These are phyloP conservation scores for Heliocidaris erythrogramma DNA, from an alignment of 35 echinoderm and acorn worm genomes.

Conservation along the genomic window DNA sequence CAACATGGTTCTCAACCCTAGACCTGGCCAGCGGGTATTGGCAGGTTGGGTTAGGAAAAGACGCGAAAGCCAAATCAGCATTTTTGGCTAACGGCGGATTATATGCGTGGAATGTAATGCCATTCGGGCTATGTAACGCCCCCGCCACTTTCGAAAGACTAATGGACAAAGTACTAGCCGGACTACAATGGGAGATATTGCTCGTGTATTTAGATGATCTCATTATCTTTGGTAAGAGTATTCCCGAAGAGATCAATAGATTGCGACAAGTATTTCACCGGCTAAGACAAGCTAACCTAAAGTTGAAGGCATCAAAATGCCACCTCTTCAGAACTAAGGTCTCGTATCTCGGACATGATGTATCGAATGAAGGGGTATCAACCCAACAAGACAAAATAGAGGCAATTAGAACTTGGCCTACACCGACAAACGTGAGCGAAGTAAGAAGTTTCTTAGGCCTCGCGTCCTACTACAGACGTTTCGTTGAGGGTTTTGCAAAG, in stretches of 20 bases:
- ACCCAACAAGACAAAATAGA: constrained; percentile 52
- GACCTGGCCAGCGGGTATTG: constrained; percentile 71
- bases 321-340: constrained; percentile 47
- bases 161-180: constrained; percentile 61
- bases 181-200: constrained; percentile 63
- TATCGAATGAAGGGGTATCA: constrained; percentile 39
- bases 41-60: constrained; percentile 62
- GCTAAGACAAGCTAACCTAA: constrained; percentile 46
- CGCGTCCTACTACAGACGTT: constrained; percentile 61
- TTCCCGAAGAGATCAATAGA: background rate
- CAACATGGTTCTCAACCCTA: constrained; percentile 65
- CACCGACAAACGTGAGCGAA: constrained; percentile 45
- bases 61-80: constrained; percentile 50
- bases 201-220: constrained; percentile 68
- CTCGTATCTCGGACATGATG: constrained; percentile 55
- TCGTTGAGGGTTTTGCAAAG: constrained; percentile 46
- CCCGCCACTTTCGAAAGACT: constrained; percentile 68
- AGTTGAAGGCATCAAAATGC: constrained; percentile 66
- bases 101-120: constrained; percentile 65
- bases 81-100: constrained; percentile 44
- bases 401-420: constrained; percentile 44
- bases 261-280: constrained; percentile 47
- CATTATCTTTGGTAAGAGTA: constrained; percentile 40
- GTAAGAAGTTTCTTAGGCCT: constrained; percentile 58
- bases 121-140: constrained; percentile 66